Percentiles rank a stretch among this genome's conserved stretches.
Evolutionary conservation across 2,113 vertebrate species (phyloP).

Genomic region (Uria aalge): DNA sequence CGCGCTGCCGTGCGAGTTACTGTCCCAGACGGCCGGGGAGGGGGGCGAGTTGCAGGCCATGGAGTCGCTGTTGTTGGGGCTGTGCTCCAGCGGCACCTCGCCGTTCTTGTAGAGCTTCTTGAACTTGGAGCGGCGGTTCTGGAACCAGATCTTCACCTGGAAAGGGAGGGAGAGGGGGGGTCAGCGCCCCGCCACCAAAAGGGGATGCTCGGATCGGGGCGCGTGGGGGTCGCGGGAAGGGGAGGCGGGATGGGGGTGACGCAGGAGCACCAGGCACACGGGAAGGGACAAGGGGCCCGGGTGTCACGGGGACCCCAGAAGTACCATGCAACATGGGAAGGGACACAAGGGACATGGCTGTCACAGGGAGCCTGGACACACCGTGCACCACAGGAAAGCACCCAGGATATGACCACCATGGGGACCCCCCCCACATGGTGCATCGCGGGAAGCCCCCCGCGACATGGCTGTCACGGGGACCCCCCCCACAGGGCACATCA

Average conservation of each 20-base stretch:
- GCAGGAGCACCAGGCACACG: fast-evolving
- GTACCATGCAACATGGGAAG: fast-evolving
- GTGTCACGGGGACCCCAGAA: fast-evolving
- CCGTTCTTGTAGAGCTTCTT: conserved; percentile 99
- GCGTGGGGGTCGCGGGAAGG: fast-evolving
- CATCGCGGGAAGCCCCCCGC: fast-evolving
- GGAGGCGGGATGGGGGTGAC: fast-evolving
- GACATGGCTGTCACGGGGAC: fast-evolving
- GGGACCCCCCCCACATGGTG: no score
- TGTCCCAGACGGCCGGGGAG: conserved; percentile 93
- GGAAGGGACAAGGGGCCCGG: neutral
- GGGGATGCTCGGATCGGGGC: fast-evolving
- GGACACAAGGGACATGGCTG: neutral
- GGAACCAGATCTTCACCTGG: conserved; percentile 99
- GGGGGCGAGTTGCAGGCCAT: conserved; percentile 97
- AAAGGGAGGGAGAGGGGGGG: neutral
- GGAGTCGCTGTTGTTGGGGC: conserved; percentile 96
- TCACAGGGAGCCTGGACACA: no score
- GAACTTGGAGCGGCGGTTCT: conserved; percentile 97
- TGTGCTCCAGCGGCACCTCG: conserved; percentile 93
- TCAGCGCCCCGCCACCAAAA: neutral
- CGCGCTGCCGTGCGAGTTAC: conserved; percentile 79
- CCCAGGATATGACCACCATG: no score
- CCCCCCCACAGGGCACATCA: fast-evolving
- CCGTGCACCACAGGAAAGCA: no score